Evolutionary conservation across 2,888 invertebrate genomes (phyloP), one percentile per base, ranked within the genome.

Genomic region (Eupithecia dodoneata): DNA sequence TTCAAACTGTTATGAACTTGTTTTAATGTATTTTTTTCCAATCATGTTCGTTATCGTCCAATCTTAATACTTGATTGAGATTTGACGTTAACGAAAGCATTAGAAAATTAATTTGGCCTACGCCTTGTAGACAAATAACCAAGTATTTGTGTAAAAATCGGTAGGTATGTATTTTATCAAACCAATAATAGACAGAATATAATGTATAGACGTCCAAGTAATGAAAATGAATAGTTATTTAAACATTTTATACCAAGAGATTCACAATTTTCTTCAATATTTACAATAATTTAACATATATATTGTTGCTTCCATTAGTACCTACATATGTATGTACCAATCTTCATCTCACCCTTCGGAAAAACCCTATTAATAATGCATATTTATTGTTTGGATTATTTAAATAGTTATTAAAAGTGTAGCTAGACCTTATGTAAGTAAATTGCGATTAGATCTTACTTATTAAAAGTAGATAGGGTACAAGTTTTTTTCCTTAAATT

Each of bases 371-470:
- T 41, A 13, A 42, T 66, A 65, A 12, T 7, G 15, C 13, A 52
- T 52, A 52, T 52, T 52, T 15, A 65, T 41, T 66, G 15, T 41
- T 42, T 59, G 18, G n/a, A 9, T 66, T 66, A 42, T 66, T 66
- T 66, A 66, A 66, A 42, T 63, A 63, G 63, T 4, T 12, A 30
- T 10, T 70, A 70, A 47, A 69, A 18, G 6, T 30, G 41, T 65
- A 65, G 65, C 30, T 65, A 72, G 72, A 63, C n/a, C 59, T 45
- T 45, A 45, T 66, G 65, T 69, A 44, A 69, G 69, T 69, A 47
- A 47, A 47, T n/a, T 44, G 67, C n/a, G n/a, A 69, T 69, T 69
- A 69, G 67, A 69, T n/a, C 44, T 69, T 44, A 69, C 15, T 45
- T 45, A 45, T 69, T 42, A 69, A 70, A 47, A 6, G 70, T 49